phyloP scores from a whole-genome alignment of 2,888 invertebrate species.

The Ophraella communa region DNA sequence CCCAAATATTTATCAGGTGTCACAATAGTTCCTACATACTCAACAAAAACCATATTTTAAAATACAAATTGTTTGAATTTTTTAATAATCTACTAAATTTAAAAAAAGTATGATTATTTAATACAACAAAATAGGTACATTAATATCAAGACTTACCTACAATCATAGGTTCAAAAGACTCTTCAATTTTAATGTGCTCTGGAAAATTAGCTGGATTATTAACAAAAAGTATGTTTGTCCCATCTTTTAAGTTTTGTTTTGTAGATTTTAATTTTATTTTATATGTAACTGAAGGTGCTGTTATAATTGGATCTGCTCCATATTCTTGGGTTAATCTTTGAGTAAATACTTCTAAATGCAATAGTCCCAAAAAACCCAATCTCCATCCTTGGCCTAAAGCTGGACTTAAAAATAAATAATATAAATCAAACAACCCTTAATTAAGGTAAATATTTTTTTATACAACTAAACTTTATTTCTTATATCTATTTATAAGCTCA shows the following conservation, averaged over 20 bases:
- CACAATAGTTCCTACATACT: slow-evolving; percentile 81
- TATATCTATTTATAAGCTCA: too few species aligned
- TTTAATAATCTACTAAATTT: neutral
- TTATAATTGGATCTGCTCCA: slow-evolving; percentile 80
- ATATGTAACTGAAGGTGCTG: slow-evolving; percentile 87
- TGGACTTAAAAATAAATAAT: slow-evolving; percentile 64
- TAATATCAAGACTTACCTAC: slow-evolving; percentile 66
- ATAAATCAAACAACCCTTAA: too few species aligned
- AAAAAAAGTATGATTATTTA: too few species aligned
- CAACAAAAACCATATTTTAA: neutral
- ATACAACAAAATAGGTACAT: too few species aligned
- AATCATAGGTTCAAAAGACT: slow-evolving; percentile 87
- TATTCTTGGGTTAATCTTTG: slow-evolving; percentile 86
- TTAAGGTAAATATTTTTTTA: too few species aligned
- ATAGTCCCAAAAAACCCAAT: slow-evolving; percentile 82
- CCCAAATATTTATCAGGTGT: slow-evolving; percentile 80
- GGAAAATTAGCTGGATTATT: slow-evolving; percentile 82
- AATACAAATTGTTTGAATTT: neutral
- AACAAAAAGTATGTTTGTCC: slow-evolving; percentile 67
- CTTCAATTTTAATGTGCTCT: slow-evolving; percentile 68
- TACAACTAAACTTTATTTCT: too few species aligned
- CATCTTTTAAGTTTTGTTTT: slow-evolving; percentile 72
- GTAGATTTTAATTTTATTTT: slow-evolving; percentile 78
- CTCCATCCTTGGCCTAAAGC: slow-evolving; percentile 91
- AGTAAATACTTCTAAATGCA: slow-evolving; percentile 89